phyloP scores from a whole-genome alignment of 2,113 vertebrate genomes.

The Stercorarius parasiticus region DNA sequence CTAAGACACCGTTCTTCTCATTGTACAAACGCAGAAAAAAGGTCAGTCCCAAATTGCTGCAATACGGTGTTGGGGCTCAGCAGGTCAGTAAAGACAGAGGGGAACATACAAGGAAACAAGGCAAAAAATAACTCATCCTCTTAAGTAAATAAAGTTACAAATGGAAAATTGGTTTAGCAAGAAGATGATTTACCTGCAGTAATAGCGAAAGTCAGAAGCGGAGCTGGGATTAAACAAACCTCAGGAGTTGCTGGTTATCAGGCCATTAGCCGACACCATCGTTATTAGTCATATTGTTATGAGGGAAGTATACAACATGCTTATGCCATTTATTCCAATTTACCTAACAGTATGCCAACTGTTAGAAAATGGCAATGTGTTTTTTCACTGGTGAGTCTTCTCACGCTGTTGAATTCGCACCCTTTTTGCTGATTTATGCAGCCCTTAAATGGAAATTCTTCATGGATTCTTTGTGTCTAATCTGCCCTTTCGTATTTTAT shows the following conservation, averaged over 20 bases:
- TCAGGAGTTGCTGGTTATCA: neutral
- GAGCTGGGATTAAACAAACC: neutral
- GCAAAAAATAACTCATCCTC: neutral
- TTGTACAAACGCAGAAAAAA: neutral
- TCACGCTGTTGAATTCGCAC: neutral
- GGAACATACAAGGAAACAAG: neutral
- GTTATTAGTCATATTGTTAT: neutral
- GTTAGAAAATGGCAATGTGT: neutral
- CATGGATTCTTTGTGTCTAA: neutral
- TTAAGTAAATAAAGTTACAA: neutral
- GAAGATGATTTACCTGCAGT: neutral
- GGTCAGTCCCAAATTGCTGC: neutral
- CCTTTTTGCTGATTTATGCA: neutral
- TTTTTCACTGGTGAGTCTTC: neutral
- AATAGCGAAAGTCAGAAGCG: neutral
- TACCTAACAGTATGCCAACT: neutral
- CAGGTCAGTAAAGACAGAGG: neutral
- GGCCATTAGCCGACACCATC: neutral
- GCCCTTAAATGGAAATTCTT: neutral
- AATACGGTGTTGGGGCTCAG: neutral
- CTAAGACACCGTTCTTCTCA: neutral
- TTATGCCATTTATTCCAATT: slow-evolving; percentile 3
- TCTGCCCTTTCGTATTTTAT: slow-evolving; percentile 18
- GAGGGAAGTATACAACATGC: neutral
- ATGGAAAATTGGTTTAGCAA: neutral